These are phyloP conservation scores for Drosophila yakuba DNA, from an alignment of 1,140 invertebrate genomes.

Conservation along the genomic window DNA sequence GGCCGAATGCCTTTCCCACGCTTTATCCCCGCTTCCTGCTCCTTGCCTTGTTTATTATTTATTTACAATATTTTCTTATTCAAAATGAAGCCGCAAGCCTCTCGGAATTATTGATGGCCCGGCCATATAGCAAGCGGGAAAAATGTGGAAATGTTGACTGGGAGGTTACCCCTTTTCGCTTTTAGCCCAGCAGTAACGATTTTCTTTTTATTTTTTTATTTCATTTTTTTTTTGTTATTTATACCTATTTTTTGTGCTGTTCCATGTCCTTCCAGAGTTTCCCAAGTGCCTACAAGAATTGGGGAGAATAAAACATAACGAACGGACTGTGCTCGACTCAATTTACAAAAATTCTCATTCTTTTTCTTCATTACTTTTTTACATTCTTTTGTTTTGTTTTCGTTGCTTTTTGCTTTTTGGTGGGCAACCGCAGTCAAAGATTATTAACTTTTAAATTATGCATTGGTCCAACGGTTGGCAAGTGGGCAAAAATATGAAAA, in stretches of 20 bases:
- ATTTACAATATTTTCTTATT: conserved; percentile 82
- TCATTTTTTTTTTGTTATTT: background rate
- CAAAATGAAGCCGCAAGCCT: conserved; percentile 79
- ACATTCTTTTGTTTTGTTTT: conserved; percentile 1
- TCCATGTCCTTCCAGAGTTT: conserved; percentile 24
- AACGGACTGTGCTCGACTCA: conserved; percentile 61
- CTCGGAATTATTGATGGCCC: conserved; percentile 75
- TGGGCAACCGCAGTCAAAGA: conserved; percentile 33
- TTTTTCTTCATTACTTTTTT: conserved; percentile 16
- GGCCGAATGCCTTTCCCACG: background rate
- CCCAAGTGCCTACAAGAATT: conserved; percentile 41
- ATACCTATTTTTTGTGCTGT: conserved; percentile 4
- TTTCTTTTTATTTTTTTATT: conserved; percentile 13
- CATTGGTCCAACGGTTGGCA: conserved; percentile 24
- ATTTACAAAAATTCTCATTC: conserved; percentile 62
- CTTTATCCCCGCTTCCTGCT: conserved; percentile 2
- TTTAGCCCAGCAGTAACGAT: conserved; percentile 25
- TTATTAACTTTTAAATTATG: conserved; percentile 77
- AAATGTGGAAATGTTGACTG: conserved; percentile 7
- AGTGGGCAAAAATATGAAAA: conserved; percentile 8
- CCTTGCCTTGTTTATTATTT: conserved; percentile 66
- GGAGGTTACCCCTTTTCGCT: conserved; percentile 3
- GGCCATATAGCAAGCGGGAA: conserved; percentile 25
- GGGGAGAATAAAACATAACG: conserved; percentile 5
- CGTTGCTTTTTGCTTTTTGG: background rate